A percentile compares a stretch with the other conserved stretches of the same genome.
Conservation (phyloP, 2,113 vertebrate genomes). For the Alaudala cheleensis region DNA sequence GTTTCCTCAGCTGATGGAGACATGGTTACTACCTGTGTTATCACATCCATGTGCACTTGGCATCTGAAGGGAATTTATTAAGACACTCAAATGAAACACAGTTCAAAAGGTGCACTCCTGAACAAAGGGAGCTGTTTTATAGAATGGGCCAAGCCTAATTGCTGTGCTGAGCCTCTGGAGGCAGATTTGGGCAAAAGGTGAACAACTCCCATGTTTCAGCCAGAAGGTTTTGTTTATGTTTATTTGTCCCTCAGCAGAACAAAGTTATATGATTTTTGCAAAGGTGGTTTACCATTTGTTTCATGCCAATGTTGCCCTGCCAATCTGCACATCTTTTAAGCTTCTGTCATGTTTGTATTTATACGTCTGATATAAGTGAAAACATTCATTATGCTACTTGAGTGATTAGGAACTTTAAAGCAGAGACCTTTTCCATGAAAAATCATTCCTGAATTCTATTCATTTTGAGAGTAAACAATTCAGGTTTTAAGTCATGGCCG, state of each 20-base stretch:
- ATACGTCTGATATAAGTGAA: not conserved
- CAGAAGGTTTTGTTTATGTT: not conserved
- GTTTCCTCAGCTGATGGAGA: not conserved
- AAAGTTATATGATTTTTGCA: not conserved
- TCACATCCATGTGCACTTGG: accelerated
- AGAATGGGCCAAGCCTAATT: not conserved
- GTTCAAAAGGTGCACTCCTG: not conserved
- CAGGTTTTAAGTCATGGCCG: not conserved
- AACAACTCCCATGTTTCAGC: not conserved
- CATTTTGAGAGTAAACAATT: not conserved
- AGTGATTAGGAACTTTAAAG: not conserved
- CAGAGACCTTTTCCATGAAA: not conserved
- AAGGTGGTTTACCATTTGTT: not conserved
- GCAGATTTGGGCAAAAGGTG: not conserved
- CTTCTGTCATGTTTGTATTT: not conserved
- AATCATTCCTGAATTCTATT: not conserved
- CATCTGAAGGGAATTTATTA: not conserved
- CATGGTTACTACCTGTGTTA: not conserved
- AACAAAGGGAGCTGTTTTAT: not conserved
- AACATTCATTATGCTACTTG: not conserved
- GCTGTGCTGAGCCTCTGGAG: not conserved
- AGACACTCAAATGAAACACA: not conserved
- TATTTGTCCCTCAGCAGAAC: not conserved
- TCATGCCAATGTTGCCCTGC: not conserved
- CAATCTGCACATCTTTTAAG: not conserved